These are phyloP conservation scores for Ceyx cyanopectus DNA, from an alignment of 2,113 vertebrate species.

Conservation along the genomic window DNA sequence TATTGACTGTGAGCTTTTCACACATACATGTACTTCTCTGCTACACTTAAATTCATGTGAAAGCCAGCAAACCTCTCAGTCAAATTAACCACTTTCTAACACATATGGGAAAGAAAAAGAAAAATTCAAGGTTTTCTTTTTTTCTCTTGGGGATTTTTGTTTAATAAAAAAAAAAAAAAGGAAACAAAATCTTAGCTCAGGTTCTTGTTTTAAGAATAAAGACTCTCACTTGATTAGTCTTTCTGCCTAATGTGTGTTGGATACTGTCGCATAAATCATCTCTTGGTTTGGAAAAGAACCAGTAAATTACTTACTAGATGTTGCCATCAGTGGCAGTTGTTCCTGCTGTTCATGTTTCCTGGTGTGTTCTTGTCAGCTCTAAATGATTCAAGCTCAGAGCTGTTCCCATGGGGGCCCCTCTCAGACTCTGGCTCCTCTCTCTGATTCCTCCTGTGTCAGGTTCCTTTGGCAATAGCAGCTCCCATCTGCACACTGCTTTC, in stretches of 20 bases:
- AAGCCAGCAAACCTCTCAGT: neutral
- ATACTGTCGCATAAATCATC: neutral
- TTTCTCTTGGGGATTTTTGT: neutral
- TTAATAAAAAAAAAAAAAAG: neutral
- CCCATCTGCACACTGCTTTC: neutral
- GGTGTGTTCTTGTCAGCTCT: neutral
- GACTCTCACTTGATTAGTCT: neutral
- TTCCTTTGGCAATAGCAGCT: neutral
- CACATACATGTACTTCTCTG: neutral
- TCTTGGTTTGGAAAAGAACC: neutral
- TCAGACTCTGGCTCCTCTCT: neutral
- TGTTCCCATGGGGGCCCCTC: neutral
- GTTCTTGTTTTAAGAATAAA: neutral
- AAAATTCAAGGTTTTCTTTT: neutral
- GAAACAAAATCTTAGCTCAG: neutral
- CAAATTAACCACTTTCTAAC: neutral
- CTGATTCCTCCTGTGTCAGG: fast-evolving
- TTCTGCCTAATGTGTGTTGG: neutral
- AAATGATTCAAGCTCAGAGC: neutral
- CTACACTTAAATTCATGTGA: neutral
- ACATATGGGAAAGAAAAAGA: neutral
- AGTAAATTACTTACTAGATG: neutral
- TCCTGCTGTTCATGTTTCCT: neutral
- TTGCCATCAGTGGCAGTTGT: neutral
- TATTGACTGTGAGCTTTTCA: neutral